Evolutionary conservation across 2,888 invertebrate genomes (phyloP), one percentile per base, ranked within the genome.

Genomic region (Orthonychiurus folsomi): DNA sequence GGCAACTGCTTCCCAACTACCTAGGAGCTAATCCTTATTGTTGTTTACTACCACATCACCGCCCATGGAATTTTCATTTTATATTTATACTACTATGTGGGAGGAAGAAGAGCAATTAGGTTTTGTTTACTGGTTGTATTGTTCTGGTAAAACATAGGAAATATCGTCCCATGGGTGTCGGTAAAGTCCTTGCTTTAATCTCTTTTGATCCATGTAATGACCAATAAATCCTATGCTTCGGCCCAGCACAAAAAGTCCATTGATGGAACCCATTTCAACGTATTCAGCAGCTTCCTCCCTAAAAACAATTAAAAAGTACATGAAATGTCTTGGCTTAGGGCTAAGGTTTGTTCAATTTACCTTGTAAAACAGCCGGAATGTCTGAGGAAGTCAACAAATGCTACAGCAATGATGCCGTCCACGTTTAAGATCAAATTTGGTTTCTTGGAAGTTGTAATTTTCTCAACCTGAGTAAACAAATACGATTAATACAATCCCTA

Each of bases 161-260:
- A 99, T 99, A 78, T 99, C 99, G 77, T 99, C 99, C 99, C 99
- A 99, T 0, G 99, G 99, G 80, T 99, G 99, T 73, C 99, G 87
- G 80, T 99, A 99, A 2, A 99, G 83, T 5, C 97, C 99, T 80
- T 99, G 99, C 77, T 97, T 97, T 80, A 99, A 84, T 70, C 99
- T 83, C 81, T 93, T 95, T 81, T 99, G 99, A 80, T 99, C 99
- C 82, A 99, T 86, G 78, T 88, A 99, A 77, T 99, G 99, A 85
- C 86, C 97, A 73, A 99, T 94, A 75, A 99, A 95, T 52, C 99
- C 99, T 80, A 99, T 93, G 75, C 94, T 95, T 69, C 99, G 86
- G 9, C 99, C 99, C 28, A 99, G 83, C 2, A 99, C 97, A 80
- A 99, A 99, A 59, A 99, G 82, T 1, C 97, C 97, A 79, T 99